These are phyloP conservation scores for Tragelaphus strepsiceros DNA, from an alignment of 2,113 vertebrate species.

Conservation along the genomic window DNA sequence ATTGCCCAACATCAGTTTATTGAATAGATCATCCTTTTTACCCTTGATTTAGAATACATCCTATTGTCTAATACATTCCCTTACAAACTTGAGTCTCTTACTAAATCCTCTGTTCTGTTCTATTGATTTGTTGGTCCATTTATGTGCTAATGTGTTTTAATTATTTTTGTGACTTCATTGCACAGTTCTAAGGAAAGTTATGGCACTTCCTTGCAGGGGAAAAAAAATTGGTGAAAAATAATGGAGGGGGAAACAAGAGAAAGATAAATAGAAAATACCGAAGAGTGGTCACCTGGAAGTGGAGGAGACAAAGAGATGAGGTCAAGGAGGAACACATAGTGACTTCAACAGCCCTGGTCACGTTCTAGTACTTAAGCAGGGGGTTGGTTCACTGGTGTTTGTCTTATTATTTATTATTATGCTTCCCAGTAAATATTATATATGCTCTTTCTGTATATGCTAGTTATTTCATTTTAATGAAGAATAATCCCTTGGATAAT, in stretches of 20 bases:
- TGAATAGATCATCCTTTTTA: neutral
- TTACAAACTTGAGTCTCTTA: neutral
- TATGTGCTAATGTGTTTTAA: slow-evolving; percentile 6
- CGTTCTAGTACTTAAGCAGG: neutral
- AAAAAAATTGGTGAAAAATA: neutral
- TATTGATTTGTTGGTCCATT: neutral
- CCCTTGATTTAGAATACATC: neutral
- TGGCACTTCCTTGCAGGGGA: neutral
- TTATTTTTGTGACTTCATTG: slow-evolving; percentile 12
- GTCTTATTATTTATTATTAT: neutral
- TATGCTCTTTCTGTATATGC: neutral
- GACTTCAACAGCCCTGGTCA: neutral
- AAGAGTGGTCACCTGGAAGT: neutral
- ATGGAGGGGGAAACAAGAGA: neutral
- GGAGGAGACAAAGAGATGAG: neutral
- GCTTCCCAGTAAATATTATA: neutral
- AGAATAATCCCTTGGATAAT: neutral
- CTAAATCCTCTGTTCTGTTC: neutral
- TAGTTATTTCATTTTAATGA: neutral
- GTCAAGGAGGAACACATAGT: fast-evolving
- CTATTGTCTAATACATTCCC: neutral
- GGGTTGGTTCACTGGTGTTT: fast-evolving
- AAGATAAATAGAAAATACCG: neutral
- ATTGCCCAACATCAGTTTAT: neutral
- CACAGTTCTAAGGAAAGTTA: neutral